These are phyloP conservation scores for Tiaroga cobitis DNA, from an alignment of 2,797 vertebrate genomes.

Conservation along the genomic window DNA sequence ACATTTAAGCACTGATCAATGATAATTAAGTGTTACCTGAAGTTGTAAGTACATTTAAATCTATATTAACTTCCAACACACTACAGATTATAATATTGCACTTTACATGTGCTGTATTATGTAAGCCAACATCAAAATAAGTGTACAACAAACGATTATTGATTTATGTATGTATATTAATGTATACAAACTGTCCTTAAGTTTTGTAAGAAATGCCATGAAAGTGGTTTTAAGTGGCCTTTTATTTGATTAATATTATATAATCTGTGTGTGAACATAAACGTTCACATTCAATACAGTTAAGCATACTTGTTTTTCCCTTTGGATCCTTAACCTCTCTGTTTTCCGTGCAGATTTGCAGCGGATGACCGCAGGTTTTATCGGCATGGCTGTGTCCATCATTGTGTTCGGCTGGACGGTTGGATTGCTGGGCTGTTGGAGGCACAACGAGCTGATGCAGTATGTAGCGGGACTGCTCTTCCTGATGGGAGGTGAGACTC, in stretches of 20 bases:
- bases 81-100: neutral
- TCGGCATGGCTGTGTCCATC: conserved; percentile 93
- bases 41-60: neutral
- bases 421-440: conserved; percentile 90
- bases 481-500: conserved; percentile 92
- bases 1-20: neutral
- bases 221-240: neutral
- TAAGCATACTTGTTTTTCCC: neutral
- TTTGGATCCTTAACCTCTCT: too few species aligned
- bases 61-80: neutral
- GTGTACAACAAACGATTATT: neutral
- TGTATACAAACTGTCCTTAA: neutral
- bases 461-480: conserved; percentile 95
- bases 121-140: neutral
- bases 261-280: too few species aligned
- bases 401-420: conserved; percentile 93
- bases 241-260: neutral
- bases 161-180: too few species aligned
- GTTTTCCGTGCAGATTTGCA: conserved; percentile 80
- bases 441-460: conserved; percentile 94
- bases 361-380: conserved; percentile 93
- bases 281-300: too few species aligned
- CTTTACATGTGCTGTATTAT: neutral
- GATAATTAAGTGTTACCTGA: neutral
- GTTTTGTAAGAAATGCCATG: neutral